Evolutionary conservation across 2,888 invertebrate genomes (phyloP).

Genomic region (Metalampra italica): DNA sequence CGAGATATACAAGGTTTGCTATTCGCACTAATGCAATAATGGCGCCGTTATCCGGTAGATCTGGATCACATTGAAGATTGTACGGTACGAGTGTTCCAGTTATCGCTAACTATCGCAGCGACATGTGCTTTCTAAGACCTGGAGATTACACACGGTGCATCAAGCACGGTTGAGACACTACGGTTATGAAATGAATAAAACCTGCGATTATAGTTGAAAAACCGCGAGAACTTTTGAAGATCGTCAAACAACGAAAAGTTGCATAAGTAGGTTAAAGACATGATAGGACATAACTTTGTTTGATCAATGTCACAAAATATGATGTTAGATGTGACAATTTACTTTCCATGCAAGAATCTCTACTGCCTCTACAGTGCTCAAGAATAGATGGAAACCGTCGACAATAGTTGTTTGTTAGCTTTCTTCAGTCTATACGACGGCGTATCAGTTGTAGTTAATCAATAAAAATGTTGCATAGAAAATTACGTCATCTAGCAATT

Average conservation of each 20-base stretch:
- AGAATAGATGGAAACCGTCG: constrained; percentile 6
- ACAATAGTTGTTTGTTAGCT: constrained; percentile 7
- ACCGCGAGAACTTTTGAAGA: too few species aligned
- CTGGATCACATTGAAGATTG: constrained; percentile 2
- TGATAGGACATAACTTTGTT: too few species aligned
- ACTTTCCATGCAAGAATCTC: too few species aligned
- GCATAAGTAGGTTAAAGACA: too few species aligned
- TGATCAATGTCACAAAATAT: too few species aligned
- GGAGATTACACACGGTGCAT: neutral
- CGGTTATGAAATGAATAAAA: too few species aligned
- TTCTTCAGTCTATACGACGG: neutral
- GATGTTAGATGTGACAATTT: too few species aligned
- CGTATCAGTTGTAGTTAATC: neutral
- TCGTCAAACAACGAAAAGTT: too few species aligned
- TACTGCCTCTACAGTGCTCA: too few species aligned
- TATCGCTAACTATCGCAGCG: neutral
- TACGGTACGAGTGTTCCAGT: constrained; percentile 4
- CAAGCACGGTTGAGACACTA: neutral
- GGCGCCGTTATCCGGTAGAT: neutral
- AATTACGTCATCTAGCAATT: neutral
- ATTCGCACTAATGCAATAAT: neutral
- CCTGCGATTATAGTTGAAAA: too few species aligned
- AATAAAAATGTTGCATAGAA: neutral
- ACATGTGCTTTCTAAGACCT: constrained; percentile 8
- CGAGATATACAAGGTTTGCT: too few species aligned